Evolutionary conservation across 2,888 invertebrate species (phyloP).

Genomic region (Hirtodrosophila histrioides): DNA sequence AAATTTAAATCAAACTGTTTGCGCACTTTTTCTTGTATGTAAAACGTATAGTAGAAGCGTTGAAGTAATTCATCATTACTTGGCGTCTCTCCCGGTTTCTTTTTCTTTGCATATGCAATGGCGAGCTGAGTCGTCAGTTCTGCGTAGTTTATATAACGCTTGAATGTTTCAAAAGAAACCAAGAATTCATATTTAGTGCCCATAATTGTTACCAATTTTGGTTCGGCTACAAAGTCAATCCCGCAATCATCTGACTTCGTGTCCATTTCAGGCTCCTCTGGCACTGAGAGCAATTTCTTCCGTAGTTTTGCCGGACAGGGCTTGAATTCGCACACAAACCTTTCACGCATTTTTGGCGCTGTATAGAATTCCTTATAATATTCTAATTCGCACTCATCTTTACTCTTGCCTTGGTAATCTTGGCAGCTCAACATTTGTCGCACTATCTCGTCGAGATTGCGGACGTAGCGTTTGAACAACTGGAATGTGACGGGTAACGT

Average conservation of each 20-base stretch:
- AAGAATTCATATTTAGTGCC: conserved; percentile 14
- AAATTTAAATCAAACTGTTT: conserved; percentile 26
- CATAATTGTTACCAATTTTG: conserved; percentile 3
- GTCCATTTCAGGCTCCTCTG: not conserved
- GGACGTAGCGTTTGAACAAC: conserved; percentile 28
- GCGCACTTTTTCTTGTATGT: conserved; percentile 14
- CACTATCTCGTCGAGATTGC: conserved; percentile 38
- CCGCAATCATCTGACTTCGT: not conserved
- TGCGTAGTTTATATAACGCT: conserved; percentile 18
- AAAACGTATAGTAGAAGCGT: conserved; percentile 34
- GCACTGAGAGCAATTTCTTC: conserved; percentile 14
- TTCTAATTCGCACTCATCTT: conserved; percentile 22
- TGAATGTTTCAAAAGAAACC: conserved; percentile 25
- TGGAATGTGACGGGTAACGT: conserved; percentile 28
- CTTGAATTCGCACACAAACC: conserved; percentile 27
- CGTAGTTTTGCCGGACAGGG: conserved; percentile 45
- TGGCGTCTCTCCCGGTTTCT: not conserved
- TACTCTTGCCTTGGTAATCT: conserved; percentile 25
- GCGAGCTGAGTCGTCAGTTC: conserved; percentile 15
- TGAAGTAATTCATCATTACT: conserved; percentile 7
- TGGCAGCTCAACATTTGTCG: conserved; percentile 33
- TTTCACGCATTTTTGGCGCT: conserved; percentile 31
- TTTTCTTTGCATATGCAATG: not conserved
- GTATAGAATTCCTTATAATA: conserved; percentile 52
- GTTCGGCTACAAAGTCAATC: not conserved